Evolutionary conservation across 2,113 vertebrate species (phyloP).

Genomic region (Poeciliopsis retropinna): DNA sequence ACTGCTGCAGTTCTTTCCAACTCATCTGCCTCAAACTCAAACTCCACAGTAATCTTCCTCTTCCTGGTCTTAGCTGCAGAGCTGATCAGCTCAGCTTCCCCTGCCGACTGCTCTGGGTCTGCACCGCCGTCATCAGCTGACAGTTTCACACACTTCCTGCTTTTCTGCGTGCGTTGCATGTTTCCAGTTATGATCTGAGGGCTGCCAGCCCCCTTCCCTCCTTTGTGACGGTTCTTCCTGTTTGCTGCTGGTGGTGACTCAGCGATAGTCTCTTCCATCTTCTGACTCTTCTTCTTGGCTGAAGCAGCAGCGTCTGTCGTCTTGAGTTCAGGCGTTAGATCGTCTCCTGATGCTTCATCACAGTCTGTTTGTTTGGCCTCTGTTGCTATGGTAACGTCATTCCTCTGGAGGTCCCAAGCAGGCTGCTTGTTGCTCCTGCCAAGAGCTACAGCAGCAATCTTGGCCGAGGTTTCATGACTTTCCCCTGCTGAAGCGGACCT

Average conservation of each 20-base stretch:
- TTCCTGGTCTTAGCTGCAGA: slow-evolving; percentile 50
- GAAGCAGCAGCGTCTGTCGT: not conserved
- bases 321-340: not conserved
- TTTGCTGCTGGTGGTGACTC: slow-evolving; percentile 1
- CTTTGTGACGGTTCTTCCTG: slow-evolving; percentile 20
- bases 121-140: not conserved
- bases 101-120: not conserved
- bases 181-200: not conserved
- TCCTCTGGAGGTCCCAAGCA: not conserved
- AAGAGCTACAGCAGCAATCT: not conserved
- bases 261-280: not conserved
- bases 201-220: not conserved
- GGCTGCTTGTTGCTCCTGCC: slow-evolving; percentile 28
- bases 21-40: slow-evolving; percentile 66
- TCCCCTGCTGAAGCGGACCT: not conserved
- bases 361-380: not conserved
- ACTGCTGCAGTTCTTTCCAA: not conserved
- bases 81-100: not conserved
- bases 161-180: slow-evolving; percentile 38
- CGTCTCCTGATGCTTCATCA: not conserved
- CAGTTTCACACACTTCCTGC: not conserved
- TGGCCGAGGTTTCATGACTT: not conserved
- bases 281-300: slow-evolving; percentile 36
- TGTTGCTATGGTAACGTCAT: not conserved
- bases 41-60: slow-evolving; percentile 61